Base-by-base conservation (phyloP, 1,140 invertebrate genomes). In the Philaenus spumarius region DNA sequence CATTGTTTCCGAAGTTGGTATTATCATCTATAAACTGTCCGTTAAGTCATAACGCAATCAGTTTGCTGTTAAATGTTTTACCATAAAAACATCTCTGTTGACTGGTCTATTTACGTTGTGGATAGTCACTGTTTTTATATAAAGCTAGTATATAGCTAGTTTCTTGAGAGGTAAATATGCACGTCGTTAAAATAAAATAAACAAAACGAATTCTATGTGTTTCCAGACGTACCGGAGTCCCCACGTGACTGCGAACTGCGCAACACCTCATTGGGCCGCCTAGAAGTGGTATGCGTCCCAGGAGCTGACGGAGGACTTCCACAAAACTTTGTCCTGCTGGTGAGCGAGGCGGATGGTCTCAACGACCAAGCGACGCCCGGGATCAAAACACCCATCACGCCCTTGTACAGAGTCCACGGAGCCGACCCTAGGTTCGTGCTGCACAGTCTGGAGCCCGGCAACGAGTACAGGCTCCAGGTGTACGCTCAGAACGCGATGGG, bases 251-350 rank as follows among this genome's bases (percentile, higher is more conserved):
- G 86, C 67, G 75, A 80, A 42, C 68, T 88, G 54, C 76, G 79
- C 64, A 86, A 88, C 71, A 79, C 83, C 39, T 79, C 76, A 34
- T 60, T 59, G 24, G 78, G 73, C 54, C 69, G 77, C 11, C 73
- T 91, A 48, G 82, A 84, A 69, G 86, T 93, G 42, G 82, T 80
- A 54, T 93, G 90, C 71, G 72, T 81, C 46, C 81, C 87, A 0
- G 89, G 89, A 17, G 82, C 84, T 64, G 87, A 90, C 65, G 90
- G 90, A 11, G 90, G 90, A 4, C 78, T 91, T 17, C 78, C 84
- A 15, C 90, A 93, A 72, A 82, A 83, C 67, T 94, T 94, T 72
- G 75, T 90, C 43, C 75, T 93, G 46, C 22, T 40, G 42, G 58
- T 59, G 7, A 24, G 30, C 3, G 45, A 55, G 24, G 17, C 40